A percentile compares a stretch with the other conserved stretches of the same genome.
Conservation (phyloP, 1,140 invertebrate genomes). For the Aethina tumida region DNA sequence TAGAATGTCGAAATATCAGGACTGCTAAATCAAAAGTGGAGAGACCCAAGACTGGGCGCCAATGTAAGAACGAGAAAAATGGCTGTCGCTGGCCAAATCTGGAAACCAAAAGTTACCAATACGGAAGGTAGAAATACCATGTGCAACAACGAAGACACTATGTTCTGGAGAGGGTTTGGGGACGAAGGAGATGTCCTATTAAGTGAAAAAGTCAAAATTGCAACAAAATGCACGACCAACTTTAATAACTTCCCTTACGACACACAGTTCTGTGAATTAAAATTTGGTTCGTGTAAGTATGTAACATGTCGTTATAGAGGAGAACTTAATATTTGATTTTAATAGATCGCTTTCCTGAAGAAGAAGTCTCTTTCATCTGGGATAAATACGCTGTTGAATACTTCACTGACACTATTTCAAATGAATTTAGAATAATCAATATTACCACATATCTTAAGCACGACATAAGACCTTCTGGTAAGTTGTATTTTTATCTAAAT, state of each 20-base stretch:
- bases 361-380: constrained; percentile 15
- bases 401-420: constrained; percentile 6
- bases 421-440: constrained; percentile 13
- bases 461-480: constrained; percentile 8
- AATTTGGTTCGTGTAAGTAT: constrained; percentile 23
- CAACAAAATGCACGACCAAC: constrained; percentile 11
- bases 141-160: constrained; percentile 14
- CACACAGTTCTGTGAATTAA: constrained; percentile 18
- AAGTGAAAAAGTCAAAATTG: constrained; percentile 18
- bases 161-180: constrained; percentile 22
- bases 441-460: constrained; percentile 11
- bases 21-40: constrained; percentile 19
- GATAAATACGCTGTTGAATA: constrained; percentile 7
- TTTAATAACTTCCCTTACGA: constrained; percentile 21
- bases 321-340: constrained; percentile 2
- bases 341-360: constrained; percentile 15
- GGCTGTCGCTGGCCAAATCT: constrained; percentile 22
- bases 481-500: not conserved
- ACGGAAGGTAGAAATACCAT: constrained; percentile 10
- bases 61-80: constrained; percentile 16
- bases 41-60: constrained; percentile 17
- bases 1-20: constrained; percentile 13
- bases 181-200: constrained; percentile 16
- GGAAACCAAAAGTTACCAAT: constrained; percentile 20
- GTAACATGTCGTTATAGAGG: not conserved